Conservation (phyloP, 2,113 vertebrate genomes). For the Limanda limanda region DNA sequence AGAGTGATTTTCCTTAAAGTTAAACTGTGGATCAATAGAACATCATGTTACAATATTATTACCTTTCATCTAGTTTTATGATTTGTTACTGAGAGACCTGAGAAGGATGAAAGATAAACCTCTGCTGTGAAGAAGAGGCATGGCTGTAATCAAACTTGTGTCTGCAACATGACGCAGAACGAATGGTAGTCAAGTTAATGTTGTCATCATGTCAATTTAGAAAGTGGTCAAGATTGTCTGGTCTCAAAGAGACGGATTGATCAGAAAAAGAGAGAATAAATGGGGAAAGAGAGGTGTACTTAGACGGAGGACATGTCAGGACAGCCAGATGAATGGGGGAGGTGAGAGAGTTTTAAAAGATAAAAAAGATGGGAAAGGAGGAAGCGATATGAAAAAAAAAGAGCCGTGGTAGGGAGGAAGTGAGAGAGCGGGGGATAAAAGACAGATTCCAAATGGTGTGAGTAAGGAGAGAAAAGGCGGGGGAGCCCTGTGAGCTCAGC, state of each 20-base stretch:
- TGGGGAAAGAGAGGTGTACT: constrained; percentile 16
- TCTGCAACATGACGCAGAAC: constrained; percentile 38
- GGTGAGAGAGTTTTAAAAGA: constrained; percentile 50
- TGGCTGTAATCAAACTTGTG: constrained; percentile 40
- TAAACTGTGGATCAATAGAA: constrained; percentile 37
- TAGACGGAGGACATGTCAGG: constrained; percentile 21
- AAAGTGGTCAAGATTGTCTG: constrained; percentile 29
- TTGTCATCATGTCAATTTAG: constrained; percentile 37
- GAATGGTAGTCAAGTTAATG: constrained; percentile 52
- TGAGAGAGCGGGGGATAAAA: constrained; percentile 50
- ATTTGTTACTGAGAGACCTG: constrained; percentile 27
- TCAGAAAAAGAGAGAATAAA: constrained; percentile 31
- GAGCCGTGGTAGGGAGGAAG: constrained; percentile 52
- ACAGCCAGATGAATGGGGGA: constrained; percentile 45
- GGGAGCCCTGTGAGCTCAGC: constrained; percentile 63
- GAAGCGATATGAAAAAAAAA: constrained; percentile 49
- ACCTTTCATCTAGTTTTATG: constrained; percentile 34
- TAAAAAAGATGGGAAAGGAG: constrained; percentile 42
- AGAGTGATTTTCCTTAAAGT: constrained; percentile 31
- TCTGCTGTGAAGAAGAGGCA: constrained; percentile 22
- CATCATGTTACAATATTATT: constrained; percentile 21
- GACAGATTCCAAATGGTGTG: constrained; percentile 3
- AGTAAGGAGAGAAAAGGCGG: constrained; percentile 33
- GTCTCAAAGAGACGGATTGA: constrained; percentile 13
- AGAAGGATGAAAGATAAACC: constrained; percentile 7